These are phyloP conservation scores for Chouioia cunea DNA, from an alignment of 2,888 invertebrate species.

Conservation along the genomic window DNA sequence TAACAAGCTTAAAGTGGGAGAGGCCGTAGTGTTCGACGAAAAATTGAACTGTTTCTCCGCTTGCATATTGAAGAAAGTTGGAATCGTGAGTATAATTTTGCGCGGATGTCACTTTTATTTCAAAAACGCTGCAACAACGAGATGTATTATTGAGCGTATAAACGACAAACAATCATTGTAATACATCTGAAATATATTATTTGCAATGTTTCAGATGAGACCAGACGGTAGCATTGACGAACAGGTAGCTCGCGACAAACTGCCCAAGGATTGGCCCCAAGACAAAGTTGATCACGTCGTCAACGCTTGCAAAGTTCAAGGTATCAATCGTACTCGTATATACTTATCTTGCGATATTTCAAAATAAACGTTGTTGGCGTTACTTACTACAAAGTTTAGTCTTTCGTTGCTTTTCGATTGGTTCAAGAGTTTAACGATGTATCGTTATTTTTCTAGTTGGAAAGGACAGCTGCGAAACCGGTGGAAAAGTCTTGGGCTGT, in stretches of 20 bases:
- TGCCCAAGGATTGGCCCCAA: conserved; percentile 49
- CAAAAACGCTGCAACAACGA: too few species aligned
- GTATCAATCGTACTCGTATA: conserved; percentile 41
- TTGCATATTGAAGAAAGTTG: conserved; percentile 59
- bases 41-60: conserved; percentile 58
- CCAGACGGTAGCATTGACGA: conserved; percentile 55
- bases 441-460: conserved; percentile 47
- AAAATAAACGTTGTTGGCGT: too few species aligned
- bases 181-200: too few species aligned
- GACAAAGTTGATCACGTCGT: conserved; percentile 53
- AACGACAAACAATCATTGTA: not conserved
- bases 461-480: conserved; percentile 47
- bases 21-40: conserved; percentile 49
- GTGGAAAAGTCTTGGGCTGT: conserved; percentile 46
- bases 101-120: not conserved
- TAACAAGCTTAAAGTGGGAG: conserved; percentile 52
- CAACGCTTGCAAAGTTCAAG: conserved; percentile 51
- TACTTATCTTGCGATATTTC: too few species aligned
- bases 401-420: too few species aligned
- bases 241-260: conserved; percentile 52
- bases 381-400: too few species aligned
- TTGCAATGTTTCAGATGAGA: conserved; percentile 52
- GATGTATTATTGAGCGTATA: not conserved
- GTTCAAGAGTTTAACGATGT: too few species aligned
- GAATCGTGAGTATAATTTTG: conserved; percentile 55